These are phyloP conservation scores for Bolborhynchus lineola DNA, from an alignment of 2,113 vertebrate genomes.

Conservation along the genomic window DNA sequence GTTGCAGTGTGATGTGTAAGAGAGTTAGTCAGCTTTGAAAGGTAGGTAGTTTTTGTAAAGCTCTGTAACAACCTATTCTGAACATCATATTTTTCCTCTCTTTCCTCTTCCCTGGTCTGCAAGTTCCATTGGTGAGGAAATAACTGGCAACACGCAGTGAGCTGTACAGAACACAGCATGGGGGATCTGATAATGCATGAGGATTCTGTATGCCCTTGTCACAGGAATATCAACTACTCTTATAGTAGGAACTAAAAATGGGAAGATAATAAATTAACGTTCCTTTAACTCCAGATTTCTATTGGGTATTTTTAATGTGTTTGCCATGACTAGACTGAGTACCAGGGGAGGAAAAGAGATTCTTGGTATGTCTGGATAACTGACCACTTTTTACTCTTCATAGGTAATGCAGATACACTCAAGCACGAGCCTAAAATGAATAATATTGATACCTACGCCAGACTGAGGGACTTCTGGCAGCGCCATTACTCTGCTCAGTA, in stretches of 20 bases:
- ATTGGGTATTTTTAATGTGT: neutral
- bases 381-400: neutral
- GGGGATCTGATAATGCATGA: neutral
- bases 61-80: neutral
- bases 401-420: conserved; percentile 93
- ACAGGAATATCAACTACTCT: neutral
- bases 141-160: neutral
- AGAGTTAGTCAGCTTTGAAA: neutral
- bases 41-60: neutral
- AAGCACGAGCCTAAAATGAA: conserved; percentile 88
- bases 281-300: neutral
- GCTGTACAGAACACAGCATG: neutral
- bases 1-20: neutral
- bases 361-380: accelerated
- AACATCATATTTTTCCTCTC: neutral
- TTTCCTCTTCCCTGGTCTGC: neutral
- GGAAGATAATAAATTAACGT: neutral
- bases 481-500: conserved; percentile 93
- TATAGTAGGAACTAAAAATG: neutral
- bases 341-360: neutral
- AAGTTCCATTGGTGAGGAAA: neutral
- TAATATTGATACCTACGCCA: conserved; percentile 87
- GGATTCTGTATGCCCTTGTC: neutral
- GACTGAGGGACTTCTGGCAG: conserved; percentile 90
- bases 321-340: neutral